phyloP scores from a whole-genome alignment of 2,797 vertebrate species.

The Enteromius paludinosus region DNA sequence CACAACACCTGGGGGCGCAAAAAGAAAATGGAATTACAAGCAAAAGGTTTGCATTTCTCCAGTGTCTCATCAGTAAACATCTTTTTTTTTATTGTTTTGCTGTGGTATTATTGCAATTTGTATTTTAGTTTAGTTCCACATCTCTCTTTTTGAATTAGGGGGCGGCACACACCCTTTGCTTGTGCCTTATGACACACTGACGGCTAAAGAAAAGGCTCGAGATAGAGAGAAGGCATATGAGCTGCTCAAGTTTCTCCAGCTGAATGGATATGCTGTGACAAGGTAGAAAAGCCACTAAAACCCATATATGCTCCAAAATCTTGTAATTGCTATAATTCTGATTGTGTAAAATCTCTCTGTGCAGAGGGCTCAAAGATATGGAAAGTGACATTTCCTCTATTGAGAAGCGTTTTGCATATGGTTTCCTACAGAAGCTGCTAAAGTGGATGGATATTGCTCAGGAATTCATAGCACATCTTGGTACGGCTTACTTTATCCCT shows the following conservation, averaged over 20 bases:
- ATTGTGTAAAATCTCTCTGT: conserved; percentile 6
- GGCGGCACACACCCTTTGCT: conserved; percentile 92
- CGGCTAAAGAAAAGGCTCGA: conserved; percentile 93
- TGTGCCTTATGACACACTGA: conserved; percentile 94
- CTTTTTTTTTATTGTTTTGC: not conserved
- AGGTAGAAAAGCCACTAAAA: conserved; percentile 69
- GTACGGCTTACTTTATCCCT: conserved; percentile 67
- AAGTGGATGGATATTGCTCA: conserved; percentile 96
- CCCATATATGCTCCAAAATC: not conserved
- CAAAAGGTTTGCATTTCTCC: conserved; percentile 82
- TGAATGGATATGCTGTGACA: conserved; percentile 92
- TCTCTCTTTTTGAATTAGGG: conserved; percentile 72
- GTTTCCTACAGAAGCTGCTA: conserved; percentile 92
- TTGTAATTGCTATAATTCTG: not conserved
- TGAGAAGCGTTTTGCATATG: conserved; percentile 93
- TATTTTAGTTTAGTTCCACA: not conserved
- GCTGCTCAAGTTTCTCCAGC: conserved; percentile 91
- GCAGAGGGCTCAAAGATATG: conserved; percentile 95
- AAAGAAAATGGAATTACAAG: conserved; percentile 91
- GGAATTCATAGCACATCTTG: conserved; percentile 94
- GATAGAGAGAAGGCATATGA: conserved; percentile 94
- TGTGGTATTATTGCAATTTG: not conserved
- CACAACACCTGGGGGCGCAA: conserved; percentile 98
- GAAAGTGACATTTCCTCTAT: conserved; percentile 94
- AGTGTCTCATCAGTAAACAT: not conserved